A percentile compares a stretch with the other conserved stretches of the same genome.
Conservation (phyloP, 1,140 invertebrate genomes). For the Drosophila bipectinata region DNA sequence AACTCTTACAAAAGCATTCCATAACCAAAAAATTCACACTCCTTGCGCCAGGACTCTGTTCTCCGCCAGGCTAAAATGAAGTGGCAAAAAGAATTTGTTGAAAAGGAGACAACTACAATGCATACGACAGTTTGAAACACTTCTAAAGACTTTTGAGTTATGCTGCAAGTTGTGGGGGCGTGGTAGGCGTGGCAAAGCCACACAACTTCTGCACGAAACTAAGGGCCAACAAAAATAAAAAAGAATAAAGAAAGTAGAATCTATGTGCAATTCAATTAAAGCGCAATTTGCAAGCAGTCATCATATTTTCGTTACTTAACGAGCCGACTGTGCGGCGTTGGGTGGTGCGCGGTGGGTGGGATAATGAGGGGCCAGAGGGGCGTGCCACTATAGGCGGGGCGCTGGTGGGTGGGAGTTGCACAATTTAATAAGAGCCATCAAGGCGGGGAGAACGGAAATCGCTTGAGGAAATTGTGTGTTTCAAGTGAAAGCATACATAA, state of each 20-base stretch:
- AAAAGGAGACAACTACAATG: slow-evolving; percentile 35
- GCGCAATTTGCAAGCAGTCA: slow-evolving; percentile 73
- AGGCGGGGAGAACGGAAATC: slow-evolving; percentile 75
- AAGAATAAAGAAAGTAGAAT: slow-evolving; percentile 40
- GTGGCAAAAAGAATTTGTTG: slow-evolving; percentile 34
- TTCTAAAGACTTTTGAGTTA: slow-evolving; percentile 65
- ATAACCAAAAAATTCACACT: slow-evolving; percentile 1
- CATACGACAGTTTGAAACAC: slow-evolving; percentile 76
- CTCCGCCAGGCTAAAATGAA: slow-evolving; percentile 33
- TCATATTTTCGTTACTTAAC: slow-evolving; percentile 77
- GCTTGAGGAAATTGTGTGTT: slow-evolving; percentile 82
- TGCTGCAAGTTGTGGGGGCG: slow-evolving; percentile 38
- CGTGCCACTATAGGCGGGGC: neutral
- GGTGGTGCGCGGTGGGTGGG: neutral
- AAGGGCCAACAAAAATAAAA: neutral
- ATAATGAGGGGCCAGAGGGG: slow-evolving; percentile 9
- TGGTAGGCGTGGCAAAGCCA: slow-evolving; percentile 34
- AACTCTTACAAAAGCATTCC: slow-evolving; percentile 1
- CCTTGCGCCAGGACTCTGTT: neutral
- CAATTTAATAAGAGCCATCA: slow-evolving; percentile 81
- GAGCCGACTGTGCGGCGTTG: slow-evolving; percentile 22
- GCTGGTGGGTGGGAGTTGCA: neutral
- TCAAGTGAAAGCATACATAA: slow-evolving; percentile 82
- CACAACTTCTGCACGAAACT: slow-evolving; percentile 11
- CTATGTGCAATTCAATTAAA: slow-evolving; percentile 81